These are phyloP conservation scores for Drosophila simulans DNA, from an alignment of 1,140 invertebrate genomes.

Conservation along the genomic window DNA sequence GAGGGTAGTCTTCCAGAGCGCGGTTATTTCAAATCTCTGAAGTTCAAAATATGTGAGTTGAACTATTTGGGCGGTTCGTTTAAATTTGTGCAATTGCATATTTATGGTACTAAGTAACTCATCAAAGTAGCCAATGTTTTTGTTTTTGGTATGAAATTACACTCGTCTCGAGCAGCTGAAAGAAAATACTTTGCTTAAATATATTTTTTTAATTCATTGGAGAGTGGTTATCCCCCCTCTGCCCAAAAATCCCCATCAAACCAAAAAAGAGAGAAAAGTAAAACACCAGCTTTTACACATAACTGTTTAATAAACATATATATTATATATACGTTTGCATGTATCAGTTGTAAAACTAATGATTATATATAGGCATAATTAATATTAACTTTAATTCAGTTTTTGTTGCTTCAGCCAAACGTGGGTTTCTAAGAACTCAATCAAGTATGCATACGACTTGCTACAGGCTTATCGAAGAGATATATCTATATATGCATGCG, in stretches of 20 bases:
- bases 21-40: background rate
- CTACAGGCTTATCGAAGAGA: slow-evolving; percentile 54
- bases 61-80: too few relatives aligned
- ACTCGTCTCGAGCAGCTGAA: too few relatives aligned
- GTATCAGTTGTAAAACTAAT: slow-evolving; percentile 38
- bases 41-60: background rate
- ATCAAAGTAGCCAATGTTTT: too few relatives aligned
- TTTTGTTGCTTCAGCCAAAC: slow-evolving; percentile 31
- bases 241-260: too few relatives aligned
- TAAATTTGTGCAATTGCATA: too few relatives aligned
- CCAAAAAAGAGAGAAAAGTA: background rate
- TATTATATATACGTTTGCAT: slow-evolving; percentile 30
- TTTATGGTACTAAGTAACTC: too few relatives aligned
- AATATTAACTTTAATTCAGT: slow-evolving; percentile 40
- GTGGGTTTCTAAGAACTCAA: slow-evolving; percentile 39
- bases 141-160: too few relatives aligned
- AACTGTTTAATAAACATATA: slow-evolving; percentile 63
- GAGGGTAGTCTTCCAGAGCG: background rate
- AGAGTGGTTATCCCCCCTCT: too few relatives aligned
- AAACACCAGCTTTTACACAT: slow-evolving; percentile 14
- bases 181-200: too few relatives aligned
- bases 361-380: slow-evolving; percentile 33
- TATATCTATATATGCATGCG: slow-evolving; percentile 49
- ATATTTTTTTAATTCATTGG: too few relatives aligned
- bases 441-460: slow-evolving; percentile 55